A percentile compares a stretch with the other conserved stretches of the same genome.
These are phyloP conservation scores for Phaonia tiefii DNA, from an alignment of 2,888 invertebrate genomes.

Conservation along the genomic window DNA sequence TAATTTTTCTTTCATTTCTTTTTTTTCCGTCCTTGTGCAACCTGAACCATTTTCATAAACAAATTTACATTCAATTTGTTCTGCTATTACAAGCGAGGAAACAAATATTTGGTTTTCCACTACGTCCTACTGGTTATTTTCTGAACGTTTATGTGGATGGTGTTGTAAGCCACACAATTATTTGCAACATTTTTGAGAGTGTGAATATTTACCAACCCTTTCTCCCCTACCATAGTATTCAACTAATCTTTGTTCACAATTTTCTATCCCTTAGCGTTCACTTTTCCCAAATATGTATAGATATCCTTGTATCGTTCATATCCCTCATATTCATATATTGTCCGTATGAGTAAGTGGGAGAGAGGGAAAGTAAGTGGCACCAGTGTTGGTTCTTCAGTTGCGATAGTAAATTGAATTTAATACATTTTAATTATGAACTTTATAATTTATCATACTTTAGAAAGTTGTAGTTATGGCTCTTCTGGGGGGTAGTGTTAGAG, in stretches of 20 bases:
- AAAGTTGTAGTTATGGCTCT: constrained; percentile 28
- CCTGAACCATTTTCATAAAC: no score
- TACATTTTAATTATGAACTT: constrained; percentile 69
- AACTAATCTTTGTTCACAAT: constrained; percentile 45
- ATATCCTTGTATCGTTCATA: constrained; percentile 32
- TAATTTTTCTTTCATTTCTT: no score
- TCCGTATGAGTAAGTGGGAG: not conserved
- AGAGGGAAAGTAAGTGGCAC: not conserved
- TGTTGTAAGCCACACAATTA: no score
- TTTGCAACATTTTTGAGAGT: no score
- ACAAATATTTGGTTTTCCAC: no score
- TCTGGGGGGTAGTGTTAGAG: constrained; percentile 10
- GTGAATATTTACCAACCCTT: no score
- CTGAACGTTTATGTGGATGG: no score
- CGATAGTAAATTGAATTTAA: constrained; percentile 68
- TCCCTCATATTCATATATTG: not conserved
- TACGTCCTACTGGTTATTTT: no score
- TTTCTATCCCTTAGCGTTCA: constrained; percentile 26
- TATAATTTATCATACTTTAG: constrained; percentile 59
- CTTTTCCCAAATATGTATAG: not conserved
- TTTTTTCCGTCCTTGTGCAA: no score
- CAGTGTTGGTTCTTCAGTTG: constrained; percentile 5
- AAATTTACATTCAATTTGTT: no score
- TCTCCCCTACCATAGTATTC: constrained; percentile 40
- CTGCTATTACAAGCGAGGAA: no score